Base-by-base conservation (phyloP, 2,113 vertebrate genomes). In the Parus major region DNA sequence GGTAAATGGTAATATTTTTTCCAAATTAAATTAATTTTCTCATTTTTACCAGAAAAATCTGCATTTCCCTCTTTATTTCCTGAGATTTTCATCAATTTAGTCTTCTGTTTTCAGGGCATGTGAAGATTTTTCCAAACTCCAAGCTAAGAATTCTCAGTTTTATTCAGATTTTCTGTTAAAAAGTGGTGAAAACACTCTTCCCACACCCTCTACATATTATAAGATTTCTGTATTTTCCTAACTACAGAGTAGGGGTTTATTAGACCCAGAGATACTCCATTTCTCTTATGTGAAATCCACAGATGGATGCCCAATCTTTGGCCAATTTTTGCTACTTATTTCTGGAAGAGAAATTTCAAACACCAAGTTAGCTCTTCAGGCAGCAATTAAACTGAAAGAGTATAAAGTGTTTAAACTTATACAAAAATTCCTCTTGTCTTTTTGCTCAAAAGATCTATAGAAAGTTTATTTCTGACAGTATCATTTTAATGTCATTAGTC, bases 191-290 rank as follows among this genome's bases (percentile, higher is more conserved):
- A 66, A 1, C 15, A 47, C 22, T 61, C 28, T 75, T 70, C 12
- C 5, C 20, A 36, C 11, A 36, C 4, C 4, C 16, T 69, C 20
- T 44, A 9, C 5, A 2, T 33, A 36, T 35, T 79, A 12, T 66
- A 61, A 85, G 2, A 3, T 42, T 39, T 29, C 21, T 60, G 1
- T 65, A 8, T 33, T 70, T 86, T 61, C 11, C 41, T 39, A 35
- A 31, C 9, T 23, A 47, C 0, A 1, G 8, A 53, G 6, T 0
- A 57, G 1, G 8, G 8, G 3, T 82, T 49, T 78, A 12, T 49
- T 20, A 76, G 16, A 52, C 18, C 2, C 20, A 52, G n/a, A 61
- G 16, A 22, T 7, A 10, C 6, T 15, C 8, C 2, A 2, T 42
- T 90, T 53, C 39, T 49, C 15, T 47, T 23, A 1, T 4, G 3